Evolutionary conservation across 2,797 vertebrate genomes (phyloP), one percentile per base, ranked within the genome.

Genomic region (Psittacula echo): DNA sequence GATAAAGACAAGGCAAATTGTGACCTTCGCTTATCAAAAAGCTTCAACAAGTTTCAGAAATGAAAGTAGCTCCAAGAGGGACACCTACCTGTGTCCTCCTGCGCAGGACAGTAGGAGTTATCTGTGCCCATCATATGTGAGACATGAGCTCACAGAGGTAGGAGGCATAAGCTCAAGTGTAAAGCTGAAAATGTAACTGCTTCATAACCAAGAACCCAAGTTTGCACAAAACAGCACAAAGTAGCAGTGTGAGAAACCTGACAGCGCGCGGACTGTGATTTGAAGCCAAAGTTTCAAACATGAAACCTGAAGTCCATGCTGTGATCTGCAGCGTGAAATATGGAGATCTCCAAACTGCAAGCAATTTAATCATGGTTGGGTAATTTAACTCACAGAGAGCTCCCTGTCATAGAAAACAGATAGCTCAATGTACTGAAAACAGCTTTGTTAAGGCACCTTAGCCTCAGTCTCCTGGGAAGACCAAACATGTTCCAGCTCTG

Each of bases 371-470:
- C 19, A 8, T 7, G 58, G 10, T 39, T 58, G 58, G 19, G 61
- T 14, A 19, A 54, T 27, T 37, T 19, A 61, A 13, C 7, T 23
- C 50, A 48, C 32, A 30, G 65, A 78, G n/a, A 29, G 26, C 30
- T 41, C 37, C 41, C n/a, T 65, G 72, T 23, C 84, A 29, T 5
- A 47, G 32, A 24, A 29, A 83, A 48, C 6, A 56, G 41, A n/a
- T 27, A 29, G 41, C 56, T 51, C 0, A 0, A 44, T 10, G n/a
- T 8, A 24, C 66, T 84, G 53, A 42, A 39, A 61, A 42, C 21
- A 88, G 37, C 41, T 88, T 48, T 6, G 12, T 6, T 60, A 26
- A 24, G 4, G 22, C 79, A 90, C 29, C 16, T 50, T 48, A 41
- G 48, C 41, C 37, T 75, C 53, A 4, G 10, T 34, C 26, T 70